A percentile compares a stretch with the other conserved stretches of the same genome.
These are phyloP conservation scores for Euura lappo DNA, from an alignment of 1,140 invertebrate genomes.

Conservation along the genomic window DNA sequence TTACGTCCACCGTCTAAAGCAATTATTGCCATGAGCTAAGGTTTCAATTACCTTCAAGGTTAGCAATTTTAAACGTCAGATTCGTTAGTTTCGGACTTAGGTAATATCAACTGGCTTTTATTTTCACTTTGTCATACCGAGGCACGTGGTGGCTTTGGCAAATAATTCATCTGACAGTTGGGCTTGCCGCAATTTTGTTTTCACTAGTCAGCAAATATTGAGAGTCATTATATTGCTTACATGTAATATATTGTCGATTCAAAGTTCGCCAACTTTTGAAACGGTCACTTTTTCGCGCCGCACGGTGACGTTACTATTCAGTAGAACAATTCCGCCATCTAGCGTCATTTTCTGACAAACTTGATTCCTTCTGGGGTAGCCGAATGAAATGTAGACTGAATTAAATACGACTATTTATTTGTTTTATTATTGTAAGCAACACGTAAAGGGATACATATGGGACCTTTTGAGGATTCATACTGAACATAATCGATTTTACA, in stretches of 20 bases:
- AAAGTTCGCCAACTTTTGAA: too few species aligned
- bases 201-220: neutral
- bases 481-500: slow-evolving; percentile 4
- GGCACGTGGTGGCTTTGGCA: neutral
- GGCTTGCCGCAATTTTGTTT: neutral
- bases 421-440: slow-evolving; percentile 52
- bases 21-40: neutral
- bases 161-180: neutral
- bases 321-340: too few species aligned
- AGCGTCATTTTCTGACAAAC: too few species aligned
- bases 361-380: too few species aligned
- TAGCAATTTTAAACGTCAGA: neutral
- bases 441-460: slow-evolving; percentile 50
- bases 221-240: too few species aligned
- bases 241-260: too few species aligned
- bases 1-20: neutral
- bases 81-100: neutral
- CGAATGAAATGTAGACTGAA: neutral
- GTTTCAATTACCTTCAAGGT: neutral
- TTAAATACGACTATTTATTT: slow-evolving; percentile 31
- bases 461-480: slow-evolving; percentile 15
- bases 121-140: neutral
- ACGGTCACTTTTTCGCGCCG: too few species aligned
- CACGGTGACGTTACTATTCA: too few species aligned
- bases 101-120: neutral